Evolutionary conservation across 2,797 vertebrate species (phyloP), one percentile per base, ranked within the genome.

Genomic region (Eospalax fontanierii): DNA sequence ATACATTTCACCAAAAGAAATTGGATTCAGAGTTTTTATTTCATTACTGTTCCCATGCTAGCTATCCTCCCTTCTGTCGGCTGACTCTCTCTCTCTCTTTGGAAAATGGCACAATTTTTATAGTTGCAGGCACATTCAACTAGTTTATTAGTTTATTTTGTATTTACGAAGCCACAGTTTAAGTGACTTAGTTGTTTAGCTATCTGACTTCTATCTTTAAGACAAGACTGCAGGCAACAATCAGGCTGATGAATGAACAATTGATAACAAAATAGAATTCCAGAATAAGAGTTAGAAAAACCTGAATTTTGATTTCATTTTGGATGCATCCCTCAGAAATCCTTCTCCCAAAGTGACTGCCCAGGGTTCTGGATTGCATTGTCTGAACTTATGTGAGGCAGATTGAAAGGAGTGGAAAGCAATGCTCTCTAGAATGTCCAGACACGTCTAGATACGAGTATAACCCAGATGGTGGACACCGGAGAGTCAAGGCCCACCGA

Each of bases 21-120:
- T 90, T 96, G 76, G 84, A 93, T 95, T 93, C 75, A 75, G 43
- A 91, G 81, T 94, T 96, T 95, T 97, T 93, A 94, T 96, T 96
- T 91, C 85, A 93, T 96, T 94, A 78, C 84, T 81, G 94, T 87
- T 92, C 94, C 95, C 94, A 75, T 8, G 43, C 76, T 93, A 66
- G 57, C 87, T 90, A 75, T 71, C 59, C 73, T 92, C 86, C 70
- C 85, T 89, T 87, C 93, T 96, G 90, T 96, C 75, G 59, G 22
- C 71, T 81, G 33, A 83, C 79, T 87, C 71, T 50, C 38, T 82
- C 38, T 82, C 75, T 97, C 70, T 82, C 84, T 91, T 92, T 85
- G 76, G 93, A 95, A 95, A 93, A 93, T 65, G 74, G 76, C 18
- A 54, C 40, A 68, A 81, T 91, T 95, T 84, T 86, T 94, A 10